Base-by-base conservation (phyloP, 1,140 invertebrate species). In the Gonatopus flavifemur region DNA sequence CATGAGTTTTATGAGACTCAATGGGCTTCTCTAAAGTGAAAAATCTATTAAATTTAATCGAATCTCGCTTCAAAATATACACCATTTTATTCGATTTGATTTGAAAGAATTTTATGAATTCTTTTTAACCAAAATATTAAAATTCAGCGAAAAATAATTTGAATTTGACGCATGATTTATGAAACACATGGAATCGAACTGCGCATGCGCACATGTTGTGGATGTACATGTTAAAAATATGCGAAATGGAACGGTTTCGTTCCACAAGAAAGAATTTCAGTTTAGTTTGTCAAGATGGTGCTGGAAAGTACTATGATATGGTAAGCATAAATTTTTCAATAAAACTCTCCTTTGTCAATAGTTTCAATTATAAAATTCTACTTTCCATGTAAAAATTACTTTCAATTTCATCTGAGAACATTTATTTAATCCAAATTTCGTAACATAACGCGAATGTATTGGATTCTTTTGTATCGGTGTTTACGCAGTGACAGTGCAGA, bases 221-320 rank as follows among this genome's bases (percentile, higher is more conserved):
- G n/a, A n/a, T n/a, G n/a, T n/a, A n/a, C n/a, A n/a, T n/a, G n/a
- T n/a, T n/a, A n/a, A n/a, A n/a, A n/a, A n/a, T n/a, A n/a, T n/a
- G 38, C 41, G 41, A 15, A 45, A 52, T 36, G 30, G 18, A 36
- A 41, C 45, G 31, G 13, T 35, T 13, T 15, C 15, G 32, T 5
- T 35, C 7, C 15, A 12, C 5, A 15, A 7, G 32, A 13, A 5
- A 13, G 32, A 35, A 28, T 12, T 6, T 15, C 8, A 35, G 15
- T 35, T 35, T 35, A 13, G 7, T 9, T 12, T 35, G 8, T 50
- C 72, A 91, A 87, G 80, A 96, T 96, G 94, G 94, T 95, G 72
- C 82, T 96, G 50, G 94, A 97, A 85, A 97, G 94, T 89, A 97
- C 94, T 71, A 94, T 97, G 86, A 94, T 97, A 78, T 96, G 94